A percentile compares a stretch with the other conserved stretches of the same genome.
Conservation (phyloP, 2,797 vertebrate genomes). For the Ptychadena robeensis region DNA sequence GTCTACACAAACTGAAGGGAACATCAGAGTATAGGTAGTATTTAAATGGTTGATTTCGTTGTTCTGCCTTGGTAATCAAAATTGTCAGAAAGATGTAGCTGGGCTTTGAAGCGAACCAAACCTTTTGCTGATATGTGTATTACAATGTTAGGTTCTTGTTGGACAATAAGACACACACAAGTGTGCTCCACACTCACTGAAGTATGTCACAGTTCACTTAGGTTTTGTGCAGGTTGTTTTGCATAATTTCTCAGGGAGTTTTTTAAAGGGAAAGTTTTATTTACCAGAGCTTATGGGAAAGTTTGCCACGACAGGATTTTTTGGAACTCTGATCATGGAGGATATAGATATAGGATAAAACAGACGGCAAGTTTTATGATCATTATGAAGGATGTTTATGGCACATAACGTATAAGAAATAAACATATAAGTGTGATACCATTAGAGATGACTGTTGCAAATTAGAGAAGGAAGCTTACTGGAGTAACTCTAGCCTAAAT, state of each 20-base stretch:
- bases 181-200: not conserved
- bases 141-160: not conserved
- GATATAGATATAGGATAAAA: not conserved
- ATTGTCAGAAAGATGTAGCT: not conserved
- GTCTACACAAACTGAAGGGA: not conserved
- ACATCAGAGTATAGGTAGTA: not conserved
- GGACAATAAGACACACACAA: not conserved
- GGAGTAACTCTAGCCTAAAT: no score
- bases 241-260: slow-evolving; percentile 71
- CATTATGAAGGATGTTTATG: not conserved
- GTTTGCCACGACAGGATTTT: not conserved
- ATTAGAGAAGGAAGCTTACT: no score
- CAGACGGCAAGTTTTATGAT: not conserved
- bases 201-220: not conserved
- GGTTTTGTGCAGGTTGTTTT: slow-evolving; percentile 16
- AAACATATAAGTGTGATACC: no score
- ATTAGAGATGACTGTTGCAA: no score
- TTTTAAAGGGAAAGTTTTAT: slow-evolving; percentile 6
- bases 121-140: not conserved
- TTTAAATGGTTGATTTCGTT: not conserved
- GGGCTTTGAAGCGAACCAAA: not conserved
- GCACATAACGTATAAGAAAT: not conserved
- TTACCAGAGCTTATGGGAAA: not conserved
- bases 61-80: not conserved
- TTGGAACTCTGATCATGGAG: not conserved